phyloP scores from a whole-genome alignment of 2,113 vertebrate genomes.

The Pedetes capensis region DNA sequence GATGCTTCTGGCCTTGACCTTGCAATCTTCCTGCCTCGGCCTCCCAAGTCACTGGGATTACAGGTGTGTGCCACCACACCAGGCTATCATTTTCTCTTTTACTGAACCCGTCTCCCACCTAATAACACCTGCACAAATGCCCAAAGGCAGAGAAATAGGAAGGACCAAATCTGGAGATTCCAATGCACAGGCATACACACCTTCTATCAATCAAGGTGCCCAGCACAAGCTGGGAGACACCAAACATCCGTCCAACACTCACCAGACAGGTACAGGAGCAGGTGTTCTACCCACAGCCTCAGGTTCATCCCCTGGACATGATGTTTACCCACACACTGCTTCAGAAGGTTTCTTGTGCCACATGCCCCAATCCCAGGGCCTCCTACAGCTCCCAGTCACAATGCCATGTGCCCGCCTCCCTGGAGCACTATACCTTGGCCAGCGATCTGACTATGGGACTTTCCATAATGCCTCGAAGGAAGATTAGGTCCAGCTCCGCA shows the following conservation, averaged over 20 bases:
- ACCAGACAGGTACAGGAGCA: not conserved
- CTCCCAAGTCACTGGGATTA: too few species aligned
- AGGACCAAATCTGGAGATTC: not conserved
- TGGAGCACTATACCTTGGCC: slow-evolving; percentile 71
- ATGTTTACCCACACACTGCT: not conserved
- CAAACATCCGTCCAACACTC: not conserved
- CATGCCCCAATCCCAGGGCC: not conserved
- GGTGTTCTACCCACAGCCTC: not conserved
- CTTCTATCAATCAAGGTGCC: not conserved
- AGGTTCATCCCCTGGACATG: not conserved
- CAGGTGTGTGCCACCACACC: too few species aligned
- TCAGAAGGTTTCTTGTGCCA: not conserved
- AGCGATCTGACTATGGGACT: slow-evolving; percentile 92
- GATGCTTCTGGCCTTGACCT: too few species aligned
- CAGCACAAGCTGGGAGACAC: not conserved
- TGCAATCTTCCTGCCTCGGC: too few species aligned
- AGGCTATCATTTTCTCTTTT: not conserved
- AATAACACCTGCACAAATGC: not conserved
- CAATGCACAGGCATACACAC: not conserved
- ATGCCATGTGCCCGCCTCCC: not conserved
- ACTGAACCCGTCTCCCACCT: not conserved
- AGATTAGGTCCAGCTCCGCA: slow-evolving; percentile 94
- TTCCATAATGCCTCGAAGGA: slow-evolving; percentile 97
- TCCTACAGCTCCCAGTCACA: not conserved
- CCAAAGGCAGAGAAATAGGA: not conserved